Percentiles rank a stretch among this genome's conserved stretches.
These are phyloP conservation scores for Ceratoteleas bidentatus DNA, from an alignment of 1,140 invertebrate species.

Conservation along the genomic window DNA sequence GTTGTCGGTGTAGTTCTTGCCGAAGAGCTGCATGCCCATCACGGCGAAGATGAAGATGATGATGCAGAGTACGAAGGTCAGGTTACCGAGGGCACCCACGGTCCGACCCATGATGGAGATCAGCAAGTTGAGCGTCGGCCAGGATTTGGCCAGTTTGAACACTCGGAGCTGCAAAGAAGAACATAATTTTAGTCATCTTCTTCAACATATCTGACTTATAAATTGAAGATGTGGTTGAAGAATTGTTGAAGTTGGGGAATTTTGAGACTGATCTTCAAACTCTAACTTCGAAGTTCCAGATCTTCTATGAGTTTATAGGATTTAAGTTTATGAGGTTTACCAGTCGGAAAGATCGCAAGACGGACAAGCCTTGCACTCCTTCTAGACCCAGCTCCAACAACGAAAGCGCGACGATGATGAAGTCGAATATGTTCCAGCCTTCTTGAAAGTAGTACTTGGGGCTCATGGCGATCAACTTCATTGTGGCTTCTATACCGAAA, in stretches of 20 bases:
- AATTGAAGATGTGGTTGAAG: too few relatives aligned
- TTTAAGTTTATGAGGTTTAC: slow-evolving; percentile 80
- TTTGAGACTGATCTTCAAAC: too few relatives aligned
- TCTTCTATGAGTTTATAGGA: not conserved
- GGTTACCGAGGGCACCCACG: slow-evolving; percentile 97
- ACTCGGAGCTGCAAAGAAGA: slow-evolving; percentile 90
- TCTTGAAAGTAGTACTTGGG: slow-evolving; percentile 99
- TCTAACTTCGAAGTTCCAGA: too few relatives aligned
- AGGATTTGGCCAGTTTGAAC: slow-evolving; percentile 99
- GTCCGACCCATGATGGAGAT: slow-evolving; percentile 99
- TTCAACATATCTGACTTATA: too few relatives aligned
- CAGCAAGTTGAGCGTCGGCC: slow-evolving; percentile 98
- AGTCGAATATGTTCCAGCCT: slow-evolving; percentile 99
- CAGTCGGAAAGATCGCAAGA: slow-evolving; percentile 98
- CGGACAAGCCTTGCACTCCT: slow-evolving; percentile 96
- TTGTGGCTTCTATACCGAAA: slow-evolving; percentile 96
- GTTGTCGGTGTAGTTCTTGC: slow-evolving; percentile 95
- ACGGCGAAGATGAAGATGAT: slow-evolving; percentile 99
- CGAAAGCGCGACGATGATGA: slow-evolving; percentile 97
- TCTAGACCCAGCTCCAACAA: slow-evolving; percentile 95
- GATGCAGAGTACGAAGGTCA: slow-evolving; percentile 98
- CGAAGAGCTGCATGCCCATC: slow-evolving; percentile 99
- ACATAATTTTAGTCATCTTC: slow-evolving; percentile 6
- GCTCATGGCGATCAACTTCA: slow-evolving; percentile 98
- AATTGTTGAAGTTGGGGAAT: too few relatives aligned